Base-by-base conservation (phyloP, 2,113 vertebrate species). In the Centropus unirufus region DNA sequence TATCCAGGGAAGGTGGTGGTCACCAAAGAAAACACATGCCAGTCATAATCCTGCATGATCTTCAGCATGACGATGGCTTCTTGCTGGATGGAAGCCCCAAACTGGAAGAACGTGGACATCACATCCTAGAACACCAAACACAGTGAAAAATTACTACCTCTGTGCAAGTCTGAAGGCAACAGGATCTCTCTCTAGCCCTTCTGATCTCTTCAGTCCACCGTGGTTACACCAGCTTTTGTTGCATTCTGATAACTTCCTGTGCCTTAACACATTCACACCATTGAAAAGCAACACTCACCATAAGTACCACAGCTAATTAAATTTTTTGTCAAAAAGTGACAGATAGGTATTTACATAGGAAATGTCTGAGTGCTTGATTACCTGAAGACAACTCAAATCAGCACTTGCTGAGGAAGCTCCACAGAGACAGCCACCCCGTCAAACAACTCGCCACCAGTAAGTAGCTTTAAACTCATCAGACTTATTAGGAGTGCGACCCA, bases 21-120 rank as follows among this genome's bases (percentile, higher is more conserved):
- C 92, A 99, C 99, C 46, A 99, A 97, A 80, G 99, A 99, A 97
- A 99, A 99, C 92, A 99, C 98, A 1, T 99, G 99, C 99, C 99
- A 99, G 97, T 99, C 99, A 6, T 99, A 99, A 97, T 99, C 99
- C 96, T 99, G 99, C 99, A 99, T 99, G 96, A 99, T 99, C 97
- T 99, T 99, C 72, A 99, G 95, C 99, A 99, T 99, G 92, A 99
- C 97, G 1, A 98, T 98, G 80, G 99, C 99, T 97, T 99, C 99
- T 97, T 99, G 99, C 94, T 99, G 99, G 96, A 99, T 99, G 79
- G 99, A 99, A 14, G 99, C 99, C 30, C 99, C 99, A 47, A 99
- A 99, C 92, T 99, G 99, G 98, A 99, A 99, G 97, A 99, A 99
- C 0, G 99, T 99, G 8, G 99, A 99, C 94, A 98, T 99, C 40